These are phyloP conservation scores for Drusus annulatus DNA, from an alignment of 1,140 invertebrate species.

Conservation along the genomic window DNA sequence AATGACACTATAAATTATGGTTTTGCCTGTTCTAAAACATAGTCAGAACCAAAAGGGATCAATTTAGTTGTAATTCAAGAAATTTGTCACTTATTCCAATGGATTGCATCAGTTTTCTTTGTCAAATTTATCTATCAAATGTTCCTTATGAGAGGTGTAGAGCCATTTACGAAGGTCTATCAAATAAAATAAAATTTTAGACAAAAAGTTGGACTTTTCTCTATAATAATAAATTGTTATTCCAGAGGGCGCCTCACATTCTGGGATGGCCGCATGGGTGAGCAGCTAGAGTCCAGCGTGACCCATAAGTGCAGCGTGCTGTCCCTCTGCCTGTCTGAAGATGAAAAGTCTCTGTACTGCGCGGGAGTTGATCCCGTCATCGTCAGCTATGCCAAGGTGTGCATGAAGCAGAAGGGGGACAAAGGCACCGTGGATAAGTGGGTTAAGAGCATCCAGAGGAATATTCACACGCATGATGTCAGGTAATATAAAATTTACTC, in stretches of 20 bases:
- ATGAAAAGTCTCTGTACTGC: constrained; percentile 81
- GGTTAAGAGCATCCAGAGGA: constrained; percentile 84
- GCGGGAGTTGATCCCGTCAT: constrained; percentile 88
- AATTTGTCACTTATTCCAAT: too few relatives aligned
- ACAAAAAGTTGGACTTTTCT: too few relatives aligned
- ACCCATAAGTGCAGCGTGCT: constrained; percentile 88
- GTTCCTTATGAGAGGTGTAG: too few relatives aligned
- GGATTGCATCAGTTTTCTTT: too few relatives aligned
- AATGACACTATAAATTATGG: too few relatives aligned
- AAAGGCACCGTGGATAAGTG: constrained; percentile 73
- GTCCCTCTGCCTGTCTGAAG: constrained; percentile 79
- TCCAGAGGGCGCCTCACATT: constrained; percentile 84
- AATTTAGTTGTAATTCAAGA: too few relatives aligned
- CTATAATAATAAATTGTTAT: background rate
- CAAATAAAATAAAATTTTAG: too few relatives aligned
- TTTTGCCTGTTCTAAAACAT: too few relatives aligned
- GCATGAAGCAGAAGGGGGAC: constrained; percentile 72
- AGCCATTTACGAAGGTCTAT: too few relatives aligned
- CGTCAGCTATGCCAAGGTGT: constrained; percentile 77
- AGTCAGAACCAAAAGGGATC: too few relatives aligned
- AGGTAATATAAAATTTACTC: constrained; percentile 61
- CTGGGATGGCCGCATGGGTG: constrained; percentile 88
- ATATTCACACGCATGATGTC: constrained; percentile 90
- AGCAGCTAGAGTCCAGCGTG: constrained; percentile 81
- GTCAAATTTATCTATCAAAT: too few relatives aligned